phyloP scores from a whole-genome alignment of 1,140 invertebrate species.

The Brachionus paranguensis region DNA sequence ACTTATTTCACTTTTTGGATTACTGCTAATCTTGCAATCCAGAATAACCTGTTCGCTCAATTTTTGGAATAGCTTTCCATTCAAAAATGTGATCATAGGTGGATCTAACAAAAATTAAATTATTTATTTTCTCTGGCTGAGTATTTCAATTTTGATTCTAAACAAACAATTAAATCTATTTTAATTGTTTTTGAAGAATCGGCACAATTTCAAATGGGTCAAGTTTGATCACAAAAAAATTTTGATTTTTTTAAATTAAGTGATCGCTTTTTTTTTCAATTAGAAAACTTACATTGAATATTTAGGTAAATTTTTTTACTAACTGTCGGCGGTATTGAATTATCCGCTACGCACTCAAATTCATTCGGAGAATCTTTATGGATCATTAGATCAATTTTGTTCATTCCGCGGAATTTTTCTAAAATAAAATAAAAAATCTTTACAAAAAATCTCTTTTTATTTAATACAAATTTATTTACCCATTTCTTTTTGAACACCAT shows the following conservation, averaged over 20 bases:
- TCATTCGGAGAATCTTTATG: constrained; percentile 24
- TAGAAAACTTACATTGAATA: constrained; percentile 33
- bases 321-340: constrained; percentile 30
- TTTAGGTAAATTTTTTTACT: constrained; percentile 39
- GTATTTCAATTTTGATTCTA: not conserved
- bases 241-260: too few relatives aligned
- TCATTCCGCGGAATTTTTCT: constrained; percentile 17
- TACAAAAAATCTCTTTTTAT: not conserved
- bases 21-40: constrained; percentile 31
- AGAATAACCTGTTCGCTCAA: constrained; percentile 16
- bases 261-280: not conserved
- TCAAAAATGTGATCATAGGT: constrained; percentile 20
- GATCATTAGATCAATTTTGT: constrained; percentile 11
- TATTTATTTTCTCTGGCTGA: not conserved
- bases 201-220: not conserved
- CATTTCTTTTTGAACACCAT: constrained; percentile 10
- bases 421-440: not conserved
- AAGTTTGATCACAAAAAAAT: not conserved
- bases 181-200: not conserved
- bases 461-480: not conserved
- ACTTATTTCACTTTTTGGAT: not conserved
- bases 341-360: constrained; percentile 29
- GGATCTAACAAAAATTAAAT: constrained; percentile 1
- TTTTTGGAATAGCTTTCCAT: constrained; percentile 14
- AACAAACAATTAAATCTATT: not conserved